Evolutionary conservation across 2,797 vertebrate genomes (phyloP).

Genomic region (Eulemur coronatus): DNA sequence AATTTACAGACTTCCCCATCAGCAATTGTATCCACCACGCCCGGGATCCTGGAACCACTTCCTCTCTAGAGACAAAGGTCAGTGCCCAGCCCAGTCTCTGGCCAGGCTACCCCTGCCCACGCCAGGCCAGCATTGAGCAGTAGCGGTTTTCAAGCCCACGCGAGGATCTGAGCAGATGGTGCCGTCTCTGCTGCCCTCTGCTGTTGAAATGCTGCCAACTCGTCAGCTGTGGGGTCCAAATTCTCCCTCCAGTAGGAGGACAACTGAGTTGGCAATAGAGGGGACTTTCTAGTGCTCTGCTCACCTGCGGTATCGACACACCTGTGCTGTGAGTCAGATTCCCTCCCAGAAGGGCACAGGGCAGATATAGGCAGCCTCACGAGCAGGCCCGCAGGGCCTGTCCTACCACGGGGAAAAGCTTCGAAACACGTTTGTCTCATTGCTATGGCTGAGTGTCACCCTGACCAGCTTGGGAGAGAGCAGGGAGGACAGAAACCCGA

Average conservation of each 20-base stretch:
- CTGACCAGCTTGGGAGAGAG: background rate
- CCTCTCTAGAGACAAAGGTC: background rate
- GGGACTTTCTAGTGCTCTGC: background rate
- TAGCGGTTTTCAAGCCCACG: background rate
- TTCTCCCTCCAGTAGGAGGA: background rate
- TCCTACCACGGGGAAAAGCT: background rate
- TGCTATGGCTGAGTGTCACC: background rate
- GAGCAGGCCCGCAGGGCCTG: background rate
- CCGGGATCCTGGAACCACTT: background rate
- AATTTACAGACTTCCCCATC: background rate
- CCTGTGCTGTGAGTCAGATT: background rate
- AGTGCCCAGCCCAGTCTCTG: background rate
- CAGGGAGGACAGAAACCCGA: background rate
- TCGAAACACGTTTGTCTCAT: background rate
- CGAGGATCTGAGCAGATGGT: background rate
- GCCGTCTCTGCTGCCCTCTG: conserved; percentile 64
- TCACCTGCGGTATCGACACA: background rate
- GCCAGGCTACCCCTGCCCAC: background rate
- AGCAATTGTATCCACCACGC: background rate
- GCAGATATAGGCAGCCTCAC: background rate
- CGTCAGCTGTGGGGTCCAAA: background rate
- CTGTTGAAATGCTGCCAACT: background rate
- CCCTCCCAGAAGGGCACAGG: background rate
- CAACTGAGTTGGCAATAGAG: background rate
- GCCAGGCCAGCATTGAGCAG: background rate